These are phyloP conservation scores for Arizona elegans DNA, from an alignment of 2,113 vertebrate species.

Conservation along the genomic window DNA sequence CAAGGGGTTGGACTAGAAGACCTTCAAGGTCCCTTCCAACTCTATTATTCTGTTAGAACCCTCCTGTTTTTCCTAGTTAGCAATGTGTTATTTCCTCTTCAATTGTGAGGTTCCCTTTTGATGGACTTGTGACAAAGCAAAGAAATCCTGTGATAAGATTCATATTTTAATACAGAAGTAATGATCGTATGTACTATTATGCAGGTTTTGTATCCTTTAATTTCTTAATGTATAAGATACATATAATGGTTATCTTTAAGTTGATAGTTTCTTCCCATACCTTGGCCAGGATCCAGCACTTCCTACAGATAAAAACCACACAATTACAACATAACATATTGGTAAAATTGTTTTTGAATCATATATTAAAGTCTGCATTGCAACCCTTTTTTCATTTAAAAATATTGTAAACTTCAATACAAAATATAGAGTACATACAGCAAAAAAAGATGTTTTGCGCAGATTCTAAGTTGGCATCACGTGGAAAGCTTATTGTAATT, in stretches of 20 bases:
- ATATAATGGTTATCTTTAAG: neutral
- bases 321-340: neutral
- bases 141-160: too few relatives aligned
- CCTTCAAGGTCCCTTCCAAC: neutral
- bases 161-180: too few relatives aligned
- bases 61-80: too few relatives aligned
- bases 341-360: neutral
- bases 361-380: neutral
- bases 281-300: neutral
- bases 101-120: too few relatives aligned
- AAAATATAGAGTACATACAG: too few relatives aligned
- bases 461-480: neutral
- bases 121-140: too few relatives aligned
- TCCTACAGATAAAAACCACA: neutral
- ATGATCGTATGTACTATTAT: neutral
- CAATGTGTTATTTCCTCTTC: too few relatives aligned
- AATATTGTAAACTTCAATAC: neutral
- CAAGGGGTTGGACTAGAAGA: neutral
- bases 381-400: neutral
- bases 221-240: neutral
- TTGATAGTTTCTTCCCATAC: neutral
- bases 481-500: neutral
- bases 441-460: neutral
- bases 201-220: neutral
- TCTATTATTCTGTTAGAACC: neutral